Base-by-base conservation (phyloP, 2,797 vertebrate species). In the Huso huso region DNA sequence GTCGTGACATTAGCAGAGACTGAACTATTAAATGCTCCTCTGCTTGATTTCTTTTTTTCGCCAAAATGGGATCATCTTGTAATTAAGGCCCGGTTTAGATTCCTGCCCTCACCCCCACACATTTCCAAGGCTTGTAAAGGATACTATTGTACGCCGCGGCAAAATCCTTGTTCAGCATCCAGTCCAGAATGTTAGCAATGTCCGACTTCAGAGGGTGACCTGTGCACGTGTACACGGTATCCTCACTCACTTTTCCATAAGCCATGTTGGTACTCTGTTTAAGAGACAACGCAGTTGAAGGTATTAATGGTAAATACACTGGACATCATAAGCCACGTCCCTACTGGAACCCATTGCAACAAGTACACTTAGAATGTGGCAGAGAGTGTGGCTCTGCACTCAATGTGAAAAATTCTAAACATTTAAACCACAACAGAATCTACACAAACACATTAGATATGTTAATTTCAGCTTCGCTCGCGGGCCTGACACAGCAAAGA, bases 81-180 rank as follows among this genome's bases (percentile, higher is more conserved):
- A 18, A 18, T 1, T 18, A 18, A 18, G 15, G 15, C 15, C 23
- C 23, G 23, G 23, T 37, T 37, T 37, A 37, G 23, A 60, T 8
- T n/a, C 7, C n/a, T 6, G 23, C n/a, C 6, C 58, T 8, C 58
- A n/a, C 58, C 58, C 23, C 58, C 58, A 60, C 23, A 60, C 58
- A n/a, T 8, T 2, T 3, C 23, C 23, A n/a, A 9, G 48, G n/a
- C 8, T 62, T n/a, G 7, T 6, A 68, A 81, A 91, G 91, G 94
- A 97, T 98, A 99, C 95, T 90, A 51, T 79, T 93, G 69, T 96
- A 98, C 1, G 97, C 94, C 0, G 89, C 67, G 71, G 89, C 93
- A 72, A 99, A 99, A 76, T 98, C 94, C 75, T 90, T 92, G 84
- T 99, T 99, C 71, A 99, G 83, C 79, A 95, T 93, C 96, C 97